phyloP scores from a whole-genome alignment of 1,140 invertebrate species.

The Orchesella cincta region DNA sequence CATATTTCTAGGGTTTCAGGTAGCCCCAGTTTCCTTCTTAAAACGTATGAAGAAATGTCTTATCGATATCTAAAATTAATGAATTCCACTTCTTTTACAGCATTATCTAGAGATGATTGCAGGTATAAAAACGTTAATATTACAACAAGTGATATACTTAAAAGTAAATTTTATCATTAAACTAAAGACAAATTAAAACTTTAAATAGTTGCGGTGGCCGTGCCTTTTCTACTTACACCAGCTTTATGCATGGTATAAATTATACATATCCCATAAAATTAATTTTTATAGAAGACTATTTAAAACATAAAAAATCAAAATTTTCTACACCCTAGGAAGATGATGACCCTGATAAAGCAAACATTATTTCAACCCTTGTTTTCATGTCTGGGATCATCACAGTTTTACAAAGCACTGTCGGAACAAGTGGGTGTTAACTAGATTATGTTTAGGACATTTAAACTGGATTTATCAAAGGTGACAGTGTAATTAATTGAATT shows the following conservation, averaged over 20 bases:
- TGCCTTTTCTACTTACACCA: constrained; percentile 79
- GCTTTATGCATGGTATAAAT: constrained; percentile 72
- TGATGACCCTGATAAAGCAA: constrained; percentile 72
- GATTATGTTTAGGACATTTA: neutral
- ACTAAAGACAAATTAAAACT: no score
- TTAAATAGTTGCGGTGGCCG: no score
- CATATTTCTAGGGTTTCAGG: constrained; percentile 59
- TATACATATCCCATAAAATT: no score
- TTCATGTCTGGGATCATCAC: constrained; percentile 84
- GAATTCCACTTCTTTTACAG: constrained; percentile 57
- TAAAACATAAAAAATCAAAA: constrained; percentile 37
- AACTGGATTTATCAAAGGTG: neutral
- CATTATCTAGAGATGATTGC: constrained; percentile 88
- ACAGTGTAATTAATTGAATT: no score
- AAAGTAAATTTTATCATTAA: no score
- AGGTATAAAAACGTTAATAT: no score
- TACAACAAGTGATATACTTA: no score
- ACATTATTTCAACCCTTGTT: constrained; percentile 85
- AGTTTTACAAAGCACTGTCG: constrained; percentile 76
- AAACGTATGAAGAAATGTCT: neutral
- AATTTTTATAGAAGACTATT: no score
- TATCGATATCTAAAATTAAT: neutral
- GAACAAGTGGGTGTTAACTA: constrained; percentile 57
- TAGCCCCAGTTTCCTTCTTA: constrained; percentile 14
- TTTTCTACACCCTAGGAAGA: no score